Evolutionary conservation across 92 coral and sea anemone species (phyloP), one percentile per base, ranked within the genome.

Genomic region (Parazoanthus swiftii): DNA sequence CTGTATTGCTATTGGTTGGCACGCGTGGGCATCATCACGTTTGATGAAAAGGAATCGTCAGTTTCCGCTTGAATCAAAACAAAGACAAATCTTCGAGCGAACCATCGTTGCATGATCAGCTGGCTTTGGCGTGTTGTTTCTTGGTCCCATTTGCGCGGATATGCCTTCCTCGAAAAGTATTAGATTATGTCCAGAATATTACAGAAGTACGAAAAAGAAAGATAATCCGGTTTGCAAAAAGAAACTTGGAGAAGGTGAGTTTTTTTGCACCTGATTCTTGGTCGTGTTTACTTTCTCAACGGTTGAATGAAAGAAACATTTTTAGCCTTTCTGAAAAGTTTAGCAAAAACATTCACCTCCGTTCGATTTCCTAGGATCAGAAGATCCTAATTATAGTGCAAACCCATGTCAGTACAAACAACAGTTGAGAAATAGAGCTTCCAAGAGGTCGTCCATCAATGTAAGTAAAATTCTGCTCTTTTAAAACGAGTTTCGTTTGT

Each of bases 151-250:
- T 89, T 81, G 42, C 81, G 51, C 68, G 70, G 79, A 72, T 82
- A 94, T 94, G 98, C 93, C 98, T 86, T 91, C 94, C 70, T 91
- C 98, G 78, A 94, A 91, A 89, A 93, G 91, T 81, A 76, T 92
- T 79, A 90, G 94, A 88, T 85, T 94, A 77, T 94, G 98, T 79
- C 92, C 98, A 43, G 95, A 94, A 81, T 94, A 89, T 77, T 94
- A 91, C 91, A 93, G 94, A 29, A 90, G 90, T 81, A 91, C 93
- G n/a, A 94, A 93, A 83, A 63, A 79, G 51, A 86, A 71, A 26
- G 77, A 70, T 35, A 67, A 70, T 11, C 43, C 79, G 5, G 71
- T 43, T 33, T 46, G 65, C 38, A 37, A 71, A 39, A 70, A 84
- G 65, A 84, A 48, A 35, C 44, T 71, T 48, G 87, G 79, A 70